These are phyloP conservation scores for Clinocottus analis DNA, from an alignment of 2,113 vertebrate species.

Conservation along the genomic window DNA sequence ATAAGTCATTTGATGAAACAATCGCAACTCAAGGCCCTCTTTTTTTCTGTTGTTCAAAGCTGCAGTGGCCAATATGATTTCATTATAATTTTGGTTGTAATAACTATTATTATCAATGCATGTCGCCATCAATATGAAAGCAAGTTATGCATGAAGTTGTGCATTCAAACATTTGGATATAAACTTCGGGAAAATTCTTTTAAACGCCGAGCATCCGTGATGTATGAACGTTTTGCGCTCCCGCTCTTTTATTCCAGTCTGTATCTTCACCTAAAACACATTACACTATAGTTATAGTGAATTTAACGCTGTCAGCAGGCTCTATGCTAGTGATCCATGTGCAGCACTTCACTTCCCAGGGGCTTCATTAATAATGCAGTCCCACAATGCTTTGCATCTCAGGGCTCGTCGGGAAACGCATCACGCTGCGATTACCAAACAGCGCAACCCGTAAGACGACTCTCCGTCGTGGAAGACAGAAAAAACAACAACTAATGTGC, in stretches of 20 bases:
- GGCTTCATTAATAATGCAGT: conserved; percentile 73
- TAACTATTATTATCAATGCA: not conserved
- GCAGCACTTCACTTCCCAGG: conserved; percentile 55
- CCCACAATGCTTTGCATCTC: conserved; percentile 64
- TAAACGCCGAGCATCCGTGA: not conserved
- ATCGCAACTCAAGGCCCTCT: not conserved
- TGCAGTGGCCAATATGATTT: not conserved
- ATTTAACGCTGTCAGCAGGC: conserved; percentile 52
- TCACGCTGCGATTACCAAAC: conserved; percentile 61
- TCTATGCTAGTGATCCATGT: conserved; percentile 51
- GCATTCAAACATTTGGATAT: not conserved
- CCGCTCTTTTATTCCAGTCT: conserved; percentile 22
- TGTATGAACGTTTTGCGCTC: not conserved
- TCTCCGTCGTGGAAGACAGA: not conserved
- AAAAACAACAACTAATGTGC: conserved; percentile 37
- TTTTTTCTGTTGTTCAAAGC: not conserved
- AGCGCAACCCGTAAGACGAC: conserved; percentile 23
- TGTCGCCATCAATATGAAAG: not conserved
- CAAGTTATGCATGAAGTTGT: no score
- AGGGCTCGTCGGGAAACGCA: conserved; percentile 46
- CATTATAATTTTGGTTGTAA: not conserved
- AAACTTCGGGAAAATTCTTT: not conserved
- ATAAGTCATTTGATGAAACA: not conserved
- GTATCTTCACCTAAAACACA: conserved; percentile 46
- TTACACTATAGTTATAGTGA: conserved; percentile 50